Evolutionary conservation across 2,888 invertebrate genomes (phyloP).

Genomic region (Orthosia gothica): DNA sequence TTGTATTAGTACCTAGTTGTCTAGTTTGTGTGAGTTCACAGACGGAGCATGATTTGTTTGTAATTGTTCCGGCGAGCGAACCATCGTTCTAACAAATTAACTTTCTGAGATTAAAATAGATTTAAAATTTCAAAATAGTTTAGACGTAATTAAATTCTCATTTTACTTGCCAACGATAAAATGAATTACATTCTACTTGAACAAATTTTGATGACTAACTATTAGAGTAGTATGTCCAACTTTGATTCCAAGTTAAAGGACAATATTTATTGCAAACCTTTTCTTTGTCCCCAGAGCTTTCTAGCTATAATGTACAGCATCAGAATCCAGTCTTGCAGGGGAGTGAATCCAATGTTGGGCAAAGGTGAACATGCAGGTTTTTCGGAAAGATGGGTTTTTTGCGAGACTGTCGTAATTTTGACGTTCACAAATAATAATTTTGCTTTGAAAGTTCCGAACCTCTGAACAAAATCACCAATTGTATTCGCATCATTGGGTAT

Average conservation of each 20-base stretch:
- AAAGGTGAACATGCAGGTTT: neutral
- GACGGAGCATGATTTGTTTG: constrained; percentile 7
- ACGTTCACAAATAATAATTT: too few species aligned
- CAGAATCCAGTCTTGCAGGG: too few species aligned
- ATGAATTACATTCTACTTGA: neutral
- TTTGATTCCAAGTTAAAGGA: too few species aligned
- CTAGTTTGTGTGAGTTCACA: neutral
- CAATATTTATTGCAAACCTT: neutral
- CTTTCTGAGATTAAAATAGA: neutral
- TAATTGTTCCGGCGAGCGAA: neutral
- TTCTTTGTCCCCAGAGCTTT: neutral
- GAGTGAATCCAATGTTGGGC: too few species aligned
- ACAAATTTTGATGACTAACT: neutral
- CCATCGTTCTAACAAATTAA: constrained; percentile 2
- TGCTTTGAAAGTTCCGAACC: too few species aligned
- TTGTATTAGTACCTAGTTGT: neutral
- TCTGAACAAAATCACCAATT: neutral
- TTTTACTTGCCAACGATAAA: neutral
- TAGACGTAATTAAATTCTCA: neutral
- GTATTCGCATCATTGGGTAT: neutral
- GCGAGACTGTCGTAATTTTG: too few species aligned
- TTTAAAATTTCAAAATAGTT: neutral
- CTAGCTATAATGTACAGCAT: too few species aligned
- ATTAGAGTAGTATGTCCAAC: too few species aligned
- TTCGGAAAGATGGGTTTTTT: too few species aligned